These are phyloP conservation scores for Spatulosminthurus flaviceps DNA, from an alignment of 2,888 invertebrate species.

Conservation along the genomic window DNA sequence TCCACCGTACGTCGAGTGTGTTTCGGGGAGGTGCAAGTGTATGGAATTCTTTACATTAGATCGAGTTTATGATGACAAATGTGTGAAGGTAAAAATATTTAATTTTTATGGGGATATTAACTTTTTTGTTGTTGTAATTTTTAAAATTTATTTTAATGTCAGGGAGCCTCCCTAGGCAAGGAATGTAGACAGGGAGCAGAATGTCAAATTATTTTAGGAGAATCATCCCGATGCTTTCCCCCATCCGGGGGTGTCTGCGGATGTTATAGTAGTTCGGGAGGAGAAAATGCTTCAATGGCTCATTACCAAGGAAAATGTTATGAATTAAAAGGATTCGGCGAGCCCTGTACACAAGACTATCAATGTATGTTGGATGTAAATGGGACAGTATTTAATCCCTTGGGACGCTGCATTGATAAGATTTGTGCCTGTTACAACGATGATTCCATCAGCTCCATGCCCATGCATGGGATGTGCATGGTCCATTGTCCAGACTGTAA, in stretches of 20 bases:
- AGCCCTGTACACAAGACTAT: background rate
- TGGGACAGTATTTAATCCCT: background rate
- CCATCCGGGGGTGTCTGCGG: background rate
- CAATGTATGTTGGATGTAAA: constrained; percentile 16
- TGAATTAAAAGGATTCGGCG: background rate
- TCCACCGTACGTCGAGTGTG: background rate
- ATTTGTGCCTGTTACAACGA: background rate
- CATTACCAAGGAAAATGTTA: constrained; percentile 10
- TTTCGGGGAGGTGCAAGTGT: background rate
- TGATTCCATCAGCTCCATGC: background rate
- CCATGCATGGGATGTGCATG: background rate
- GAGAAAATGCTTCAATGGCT: background rate
- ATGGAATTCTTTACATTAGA: background rate
- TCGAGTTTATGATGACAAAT: background rate
- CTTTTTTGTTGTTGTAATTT: too few species aligned
- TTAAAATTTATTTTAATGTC: too few species aligned
- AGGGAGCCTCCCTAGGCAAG: too few species aligned
- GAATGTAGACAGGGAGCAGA: background rate
- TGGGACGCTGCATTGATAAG: background rate
- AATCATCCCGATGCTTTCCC: background rate
- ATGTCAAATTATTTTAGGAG: background rate
- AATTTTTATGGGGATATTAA: too few species aligned
- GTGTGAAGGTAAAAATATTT: constrained; percentile 16
- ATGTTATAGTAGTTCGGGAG: background rate
- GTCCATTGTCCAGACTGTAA: background rate